phyloP scores from a whole-genome alignment of 2,888 invertebrate genomes.

The Tachina grossa region DNA sequence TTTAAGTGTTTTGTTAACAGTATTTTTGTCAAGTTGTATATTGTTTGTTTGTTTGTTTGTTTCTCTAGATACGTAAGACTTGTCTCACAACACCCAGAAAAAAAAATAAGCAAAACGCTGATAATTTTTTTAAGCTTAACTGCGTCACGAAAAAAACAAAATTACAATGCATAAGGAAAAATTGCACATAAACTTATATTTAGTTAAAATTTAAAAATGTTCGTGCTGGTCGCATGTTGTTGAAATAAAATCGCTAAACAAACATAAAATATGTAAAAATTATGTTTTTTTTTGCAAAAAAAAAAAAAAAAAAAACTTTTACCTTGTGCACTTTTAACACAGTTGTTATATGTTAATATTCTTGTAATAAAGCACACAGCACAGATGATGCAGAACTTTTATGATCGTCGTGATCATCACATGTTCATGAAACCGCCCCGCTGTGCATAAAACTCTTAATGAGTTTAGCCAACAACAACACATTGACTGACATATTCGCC shows the following conservation, averaged over 20 bases:
- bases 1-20: slow-evolving; percentile 67
- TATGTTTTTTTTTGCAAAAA: background rate
- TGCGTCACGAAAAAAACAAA: background rate
- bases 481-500: slow-evolving; percentile 57
- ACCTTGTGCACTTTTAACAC: slow-evolving; percentile 6
- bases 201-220: slow-evolving; percentile 34
- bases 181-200: slow-evolving; percentile 30
- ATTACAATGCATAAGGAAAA: background rate
- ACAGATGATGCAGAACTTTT: slow-evolving; percentile 25
- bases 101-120: slow-evolving; percentile 34
- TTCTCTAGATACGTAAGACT: background rate
- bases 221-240: slow-evolving; percentile 15
- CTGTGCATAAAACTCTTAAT: slow-evolving; percentile 68
- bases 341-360: slow-evolving; percentile 22
- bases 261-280: slow-evolving; percentile 35
- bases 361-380: background rate
- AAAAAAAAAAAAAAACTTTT: slow-evolving; percentile 5
- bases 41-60: slow-evolving; percentile 18
- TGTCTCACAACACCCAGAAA: background rate
- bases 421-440: slow-evolving; percentile 62
- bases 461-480: slow-evolving; percentile 57
- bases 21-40: background rate
- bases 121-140: slow-evolving; percentile 16
- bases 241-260: slow-evolving; percentile 14
- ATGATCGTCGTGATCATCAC: slow-evolving; percentile 38